Base-by-base conservation (phyloP, 2,113 vertebrate species). In the Lampris incognitus region DNA sequence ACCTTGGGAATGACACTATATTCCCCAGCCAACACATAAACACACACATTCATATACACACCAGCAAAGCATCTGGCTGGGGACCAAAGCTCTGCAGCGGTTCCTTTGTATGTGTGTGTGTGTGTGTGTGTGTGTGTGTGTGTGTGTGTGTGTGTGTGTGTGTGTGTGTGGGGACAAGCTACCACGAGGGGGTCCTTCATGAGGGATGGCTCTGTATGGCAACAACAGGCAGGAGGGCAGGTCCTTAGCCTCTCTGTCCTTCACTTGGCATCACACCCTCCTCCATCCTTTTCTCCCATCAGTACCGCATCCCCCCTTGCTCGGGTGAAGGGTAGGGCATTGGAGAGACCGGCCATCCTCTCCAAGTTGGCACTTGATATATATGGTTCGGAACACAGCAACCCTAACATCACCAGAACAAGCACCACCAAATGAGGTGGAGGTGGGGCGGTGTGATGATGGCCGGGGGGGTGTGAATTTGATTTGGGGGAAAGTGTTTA, bases 241-340 rank as follows among this genome's bases (percentile, higher is more conserved):
- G 79, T 87, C 63, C 79, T 81, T 67, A n/a, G 67, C 68, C 85
- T 88, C 81, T 91, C 78, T 86, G 83, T 90, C 90, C 90, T 90
- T 88, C 76, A 86, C 66, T 70, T 59, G 36, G 4, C 51, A 66
- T 6, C 5, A 13, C 40, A 4, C 11, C 8, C 49, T 54, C 24
- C 51, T 37, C 9, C 51, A 42, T 36, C 60, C 40, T 36, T 65
- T 59, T 24, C 62, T 6, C 68, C 57, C 37, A 13, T 13, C 56
- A 66, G 71, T 48, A 67, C 8, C 13, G 36, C 40, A 54, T 39
- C 44, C 8, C 9, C 4, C 38, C n/a, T 49, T 2, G 61, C 55
- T 52, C 56, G 77, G 75, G 51, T 67, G 50, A 78, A 75, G 51
- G 70, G 41, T 40, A 40, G 66, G n/a, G 5, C n/a, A 42, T 13